These are phyloP conservation scores for Noctuana brunneofusca DNA, from an alignment of 2,888 invertebrate species.

Conservation along the genomic window DNA sequence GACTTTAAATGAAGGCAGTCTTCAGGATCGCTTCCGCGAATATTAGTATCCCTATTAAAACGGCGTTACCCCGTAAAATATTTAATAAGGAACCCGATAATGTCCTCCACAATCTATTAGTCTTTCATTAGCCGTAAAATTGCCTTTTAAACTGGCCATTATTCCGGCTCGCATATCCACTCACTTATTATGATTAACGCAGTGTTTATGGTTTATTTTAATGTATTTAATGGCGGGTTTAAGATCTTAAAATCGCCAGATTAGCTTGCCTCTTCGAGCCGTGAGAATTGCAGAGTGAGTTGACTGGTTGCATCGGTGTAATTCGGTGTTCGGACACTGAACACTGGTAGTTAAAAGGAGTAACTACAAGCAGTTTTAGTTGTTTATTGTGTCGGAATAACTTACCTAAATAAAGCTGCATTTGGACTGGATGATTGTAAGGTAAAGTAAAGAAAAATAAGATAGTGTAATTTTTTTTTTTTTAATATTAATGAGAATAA, in stretches of 20 bases:
- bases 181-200: slow-evolving; percentile 35
- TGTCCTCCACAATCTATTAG: slow-evolving; percentile 45
- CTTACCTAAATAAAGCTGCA: no score
- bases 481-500: no score
- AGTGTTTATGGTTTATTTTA: slow-evolving; percentile 32
- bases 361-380: not conserved
- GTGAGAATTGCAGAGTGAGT: not conserved
- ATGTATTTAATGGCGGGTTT: slow-evolving; percentile 7
- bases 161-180: slow-evolving; percentile 38
- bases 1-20: not conserved
- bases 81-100: not conserved
- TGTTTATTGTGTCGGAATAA: not conserved
- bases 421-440: not conserved
- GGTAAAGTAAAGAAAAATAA: not conserved
- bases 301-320: not conserved
- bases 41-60: not conserved
- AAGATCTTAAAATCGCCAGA: slow-evolving; percentile 6
- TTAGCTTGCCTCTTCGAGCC: not conserved
- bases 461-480: no score
- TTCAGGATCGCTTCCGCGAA: not conserved
- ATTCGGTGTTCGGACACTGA: not conserved
- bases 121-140: slow-evolving; percentile 51
- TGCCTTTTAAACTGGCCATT: slow-evolving; percentile 42
- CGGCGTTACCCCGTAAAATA: not conserved
- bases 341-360: not conserved